phyloP scores from a whole-genome alignment of 1,140 invertebrate genomes.

The Glossosoma conforme region DNA sequence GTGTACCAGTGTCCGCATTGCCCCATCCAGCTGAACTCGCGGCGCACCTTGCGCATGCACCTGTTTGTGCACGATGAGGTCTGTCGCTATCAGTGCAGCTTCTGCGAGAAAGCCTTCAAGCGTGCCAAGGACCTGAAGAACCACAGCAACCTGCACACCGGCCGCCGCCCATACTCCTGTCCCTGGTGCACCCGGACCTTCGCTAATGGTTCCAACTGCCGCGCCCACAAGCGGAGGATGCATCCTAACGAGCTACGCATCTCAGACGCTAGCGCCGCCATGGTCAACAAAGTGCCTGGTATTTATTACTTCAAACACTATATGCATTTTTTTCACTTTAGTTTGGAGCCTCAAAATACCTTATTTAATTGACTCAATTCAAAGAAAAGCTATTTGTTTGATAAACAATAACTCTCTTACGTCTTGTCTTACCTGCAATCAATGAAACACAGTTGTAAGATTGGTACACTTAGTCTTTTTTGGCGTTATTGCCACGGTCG shows the following conservation, averaged over 20 bases:
- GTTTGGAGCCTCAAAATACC: too few relatives aligned
- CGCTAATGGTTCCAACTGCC: constrained; percentile 31
- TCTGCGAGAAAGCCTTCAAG: constrained; percentile 30
- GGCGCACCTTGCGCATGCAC: constrained; percentile 46
- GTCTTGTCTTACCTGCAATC: too few relatives aligned
- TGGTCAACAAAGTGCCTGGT: constrained; percentile 29
- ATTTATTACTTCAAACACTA: constrained; percentile 1
- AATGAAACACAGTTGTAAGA: too few relatives aligned
- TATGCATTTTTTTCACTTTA: too few relatives aligned
- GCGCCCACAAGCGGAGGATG: constrained; percentile 31
- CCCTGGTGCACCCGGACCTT: constrained; percentile 30
- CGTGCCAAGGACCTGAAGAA: constrained; percentile 31
- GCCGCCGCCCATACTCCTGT: constrained; percentile 27
- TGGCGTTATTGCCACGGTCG: too few relatives aligned
- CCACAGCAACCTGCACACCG: constrained; percentile 31
- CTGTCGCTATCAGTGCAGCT: constrained; percentile 28
- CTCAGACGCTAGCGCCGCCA: constrained; percentile 24
- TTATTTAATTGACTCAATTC: too few relatives aligned
- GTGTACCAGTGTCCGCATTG: constrained; percentile 44
- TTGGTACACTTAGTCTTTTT: too few relatives aligned
- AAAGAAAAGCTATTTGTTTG: too few relatives aligned
- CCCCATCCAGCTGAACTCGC: constrained; percentile 43
- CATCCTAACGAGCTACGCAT: constrained; percentile 33
- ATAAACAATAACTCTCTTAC: too few relatives aligned
- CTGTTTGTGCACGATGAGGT: constrained; percentile 40